Conservation (phyloP, 2,888 invertebrate genomes). For the Drosophila helvetica region DNA sequence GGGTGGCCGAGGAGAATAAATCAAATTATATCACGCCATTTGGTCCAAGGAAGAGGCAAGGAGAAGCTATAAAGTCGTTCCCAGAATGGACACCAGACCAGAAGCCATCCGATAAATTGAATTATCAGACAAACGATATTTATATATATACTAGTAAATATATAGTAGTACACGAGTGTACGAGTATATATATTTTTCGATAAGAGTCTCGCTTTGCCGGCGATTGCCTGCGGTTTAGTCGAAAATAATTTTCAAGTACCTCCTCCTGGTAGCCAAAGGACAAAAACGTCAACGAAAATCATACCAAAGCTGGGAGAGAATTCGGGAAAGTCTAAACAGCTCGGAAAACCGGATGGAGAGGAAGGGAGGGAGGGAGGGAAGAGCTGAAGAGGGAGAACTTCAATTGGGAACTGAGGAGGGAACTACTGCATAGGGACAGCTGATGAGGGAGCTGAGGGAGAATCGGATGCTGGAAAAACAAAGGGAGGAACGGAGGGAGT, state of each 20-base stretch:
- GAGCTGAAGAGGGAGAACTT: background rate
- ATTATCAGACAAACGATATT: constrained; percentile 44
- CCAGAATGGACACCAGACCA: constrained; percentile 10
- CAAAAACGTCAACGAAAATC: constrained; percentile 29
- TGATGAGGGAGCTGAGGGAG: background rate
- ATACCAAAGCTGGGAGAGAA: constrained; percentile 14
- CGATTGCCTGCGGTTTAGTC: constrained; percentile 65
- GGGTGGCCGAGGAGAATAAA: constrained; percentile 39
- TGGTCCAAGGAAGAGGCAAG: constrained; percentile 34
- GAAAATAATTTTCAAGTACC: constrained; percentile 67
- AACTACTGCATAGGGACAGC: no score
- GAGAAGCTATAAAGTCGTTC: constrained; percentile 1
- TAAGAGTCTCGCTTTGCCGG: constrained; percentile 15
- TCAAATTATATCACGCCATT: constrained; percentile 65
- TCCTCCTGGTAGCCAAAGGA: constrained; percentile 22
- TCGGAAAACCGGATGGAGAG: no score
- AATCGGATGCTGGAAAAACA: constrained; percentile 3
- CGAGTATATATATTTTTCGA: background rate
- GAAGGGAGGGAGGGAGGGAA: background rate
- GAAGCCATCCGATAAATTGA: constrained; percentile 52
- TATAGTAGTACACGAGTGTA: constrained; percentile 4
- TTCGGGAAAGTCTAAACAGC: background rate
- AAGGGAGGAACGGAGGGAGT: background rate
- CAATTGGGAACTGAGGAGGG: no score
- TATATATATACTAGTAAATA: background rate